Evolutionary conservation across 2,888 invertebrate genomes (phyloP), one percentile per base, ranked within the genome.

Genomic region (Scrobipalpa costella): DNA sequence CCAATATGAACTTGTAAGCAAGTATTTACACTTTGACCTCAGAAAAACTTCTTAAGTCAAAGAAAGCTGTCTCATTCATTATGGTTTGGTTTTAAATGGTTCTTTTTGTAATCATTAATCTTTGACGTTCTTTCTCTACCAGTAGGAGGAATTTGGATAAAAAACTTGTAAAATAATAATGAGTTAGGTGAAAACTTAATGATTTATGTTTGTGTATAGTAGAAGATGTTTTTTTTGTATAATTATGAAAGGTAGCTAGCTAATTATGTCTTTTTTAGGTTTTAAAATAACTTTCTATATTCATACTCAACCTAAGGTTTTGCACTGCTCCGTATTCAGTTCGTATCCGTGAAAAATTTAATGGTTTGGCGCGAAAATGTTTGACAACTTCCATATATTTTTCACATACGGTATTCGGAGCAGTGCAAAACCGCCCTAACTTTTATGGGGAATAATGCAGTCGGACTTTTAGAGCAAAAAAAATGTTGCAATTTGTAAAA

Each of bases 111-210:
- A 49, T 19, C 49, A 49, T 52, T 52, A 33, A 27, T 52, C 33
- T 13, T 27, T 13, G 13, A 11, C 7, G 34, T n/a, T 34, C 33
- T n/a, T 55, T 27, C n/a, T 27, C 7, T 55, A 15, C 2, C n/a
- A 34, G 34, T 8, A 7, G 34, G 55, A 15, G n/a, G 55, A 55
- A 55, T 55, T n/a, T 15, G 8, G n/a, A 55, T n/a, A n/a, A 55
- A 55, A 34, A 27, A 15, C 34, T 55, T 55, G 55, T 55, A 34
- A 55, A 44, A 55, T 55, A 55, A 15, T n/a, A 83, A 81, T 52
- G 50, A 52, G 50, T 52, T 52, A 55, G 5, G 55, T 55, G 55
- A 55, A 55, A 55, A 33, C 15, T 7, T 55, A 55, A 55, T 55
- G 34, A 55, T 55, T 34, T 55, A 55, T 6, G 7, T n/a, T 34